A percentile compares a stretch with the other conserved stretches of the same genome.
These are phyloP conservation scores for Menura novaehollandiae DNA, from an alignment of 2,113 vertebrate genomes.

Conservation along the genomic window DNA sequence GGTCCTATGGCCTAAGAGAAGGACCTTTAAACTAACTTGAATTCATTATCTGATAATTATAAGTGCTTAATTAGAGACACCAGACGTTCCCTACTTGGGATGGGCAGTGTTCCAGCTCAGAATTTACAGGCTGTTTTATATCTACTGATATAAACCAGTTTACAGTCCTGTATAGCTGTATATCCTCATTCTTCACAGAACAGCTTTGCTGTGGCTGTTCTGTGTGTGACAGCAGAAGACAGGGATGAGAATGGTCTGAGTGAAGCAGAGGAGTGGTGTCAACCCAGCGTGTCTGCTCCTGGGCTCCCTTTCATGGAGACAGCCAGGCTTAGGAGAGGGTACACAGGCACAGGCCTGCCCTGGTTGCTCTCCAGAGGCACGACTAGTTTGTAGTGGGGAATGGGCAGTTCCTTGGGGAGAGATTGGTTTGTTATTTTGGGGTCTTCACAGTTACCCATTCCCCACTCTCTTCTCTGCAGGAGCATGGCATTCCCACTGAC, in stretches of 20 bases:
- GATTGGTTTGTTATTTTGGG: background rate
- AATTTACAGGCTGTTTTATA: background rate
- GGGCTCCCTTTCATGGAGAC: background rate
- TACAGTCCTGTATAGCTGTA: background rate
- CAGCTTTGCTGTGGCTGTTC: background rate
- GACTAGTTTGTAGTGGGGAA: background rate
- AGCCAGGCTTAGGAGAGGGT: background rate
- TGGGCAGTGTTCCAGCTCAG: background rate
- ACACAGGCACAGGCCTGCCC: background rate
- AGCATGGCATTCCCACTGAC: slow-evolving; percentile 94
- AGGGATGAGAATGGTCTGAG: background rate
- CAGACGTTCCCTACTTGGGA: background rate
- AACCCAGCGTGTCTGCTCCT: background rate
- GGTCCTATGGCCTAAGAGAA: background rate
- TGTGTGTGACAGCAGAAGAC: background rate
- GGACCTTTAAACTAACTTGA: background rate
- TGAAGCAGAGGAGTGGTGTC: background rate
- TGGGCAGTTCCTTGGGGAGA: background rate
- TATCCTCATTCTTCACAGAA: background rate
- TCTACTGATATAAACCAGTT: background rate
- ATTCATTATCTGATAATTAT: background rate
- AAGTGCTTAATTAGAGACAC: background rate
- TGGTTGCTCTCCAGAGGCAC: background rate
- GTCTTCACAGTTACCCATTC: background rate
- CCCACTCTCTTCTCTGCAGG: slow-evolving; percentile 66